Base-by-base conservation (phyloP, 1,140 invertebrate genomes). In the Medauroidea extradentata region DNA sequence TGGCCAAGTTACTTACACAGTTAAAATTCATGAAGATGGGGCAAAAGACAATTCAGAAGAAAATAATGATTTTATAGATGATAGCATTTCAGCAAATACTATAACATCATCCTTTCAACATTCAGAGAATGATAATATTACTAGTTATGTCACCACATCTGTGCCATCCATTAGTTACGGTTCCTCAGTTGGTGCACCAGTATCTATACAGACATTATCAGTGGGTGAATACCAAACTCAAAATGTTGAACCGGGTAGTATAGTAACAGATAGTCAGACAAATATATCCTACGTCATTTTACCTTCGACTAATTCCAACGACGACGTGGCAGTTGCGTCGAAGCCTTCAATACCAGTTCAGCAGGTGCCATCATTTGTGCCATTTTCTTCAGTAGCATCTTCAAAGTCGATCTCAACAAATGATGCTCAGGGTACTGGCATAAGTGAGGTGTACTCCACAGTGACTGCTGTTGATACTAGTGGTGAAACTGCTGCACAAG, bases 1-100 rank as follows among this genome's bases (percentile, higher is more conserved):
- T 46, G 54, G 54, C 13, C 55, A 56, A 11, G 49, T 61, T 49
- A 49, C 54, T 19, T 61, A 61, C 21, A 61, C 55, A 3, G 60
- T 61, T 14, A 53, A 61, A 51, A 38, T 61, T 38, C 27, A 53
- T 7, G 41, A 53, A 9, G 24, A 53, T 46, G 42, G 23, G 14
- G n/a, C n/a, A 41, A 24, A 54, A 25, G 39, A 34, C 29, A 4
- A 34, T 8, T 25, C 2, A 4, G n/a, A 24, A 18, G 42, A 39
- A 24, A 27, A 29, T 41, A 55, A 55, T 23, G 18, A 24, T 16
- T 16, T 43, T 42, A 16, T 55, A 21, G 18, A 42, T 11, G 41
- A 43, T 27, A 21, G n/a, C 14, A 18, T 43, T 4, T 41, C 23
- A 24, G 53, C 16, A 42, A 43, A 55, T 19, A 41, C 23, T 7